Base-by-base conservation (phyloP, 2,797 vertebrate genomes). In the Caiman crocodilus region DNA sequence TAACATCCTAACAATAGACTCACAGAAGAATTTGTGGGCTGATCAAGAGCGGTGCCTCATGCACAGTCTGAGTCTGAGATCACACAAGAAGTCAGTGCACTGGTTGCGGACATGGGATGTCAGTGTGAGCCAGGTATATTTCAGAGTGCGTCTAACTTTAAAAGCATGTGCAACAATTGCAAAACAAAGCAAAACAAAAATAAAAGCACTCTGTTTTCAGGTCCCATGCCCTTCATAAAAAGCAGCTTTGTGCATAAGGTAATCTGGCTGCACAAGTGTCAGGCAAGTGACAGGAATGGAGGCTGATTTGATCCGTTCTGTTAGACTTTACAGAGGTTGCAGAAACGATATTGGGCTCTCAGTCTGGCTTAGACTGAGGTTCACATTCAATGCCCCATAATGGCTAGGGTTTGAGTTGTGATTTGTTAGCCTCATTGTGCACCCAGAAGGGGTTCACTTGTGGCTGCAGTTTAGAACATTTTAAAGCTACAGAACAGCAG, bases 181-280 rank as follows among this genome's bases (percentile, higher is more conserved):
- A 23, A 25, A 4, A 74, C 56, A 81, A 90, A 89, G 65, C 76
- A 89, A 93, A 90, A 95, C 84, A 78, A 71, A 88, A 64, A 92
- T 78, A 94, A 32, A 90, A 55, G 59, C 92, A 69, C 55, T 84
- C 93, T 95, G 80, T 94, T 90, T 79, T 16, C 59, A 84, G 88
- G 42, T 64, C 84, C 87, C 95, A 94, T 94, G 42, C 63, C 83
- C 82, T 93, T 76, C 21, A 58, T 84, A 89, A 91, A 88, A 95
- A 91, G 90, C 89, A 94, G 81, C 87, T 94, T 89, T 94, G 64
- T 57, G 57, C 92, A 74, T 71, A 90, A 84, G 87, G 78, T 11
- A 5, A 88, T 79, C 76, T 88, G 71, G 1, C 73, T 90, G 69
- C 8, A 83, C 88, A 96, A 94, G 74, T 63, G 56, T 0, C 0